A percentile compares a stretch with the other conserved stretches of the same genome.
These are phyloP conservation scores for Xiphophorus birchmanni DNA, from an alignment of 2,797 vertebrate species.

Conservation along the genomic window DNA sequence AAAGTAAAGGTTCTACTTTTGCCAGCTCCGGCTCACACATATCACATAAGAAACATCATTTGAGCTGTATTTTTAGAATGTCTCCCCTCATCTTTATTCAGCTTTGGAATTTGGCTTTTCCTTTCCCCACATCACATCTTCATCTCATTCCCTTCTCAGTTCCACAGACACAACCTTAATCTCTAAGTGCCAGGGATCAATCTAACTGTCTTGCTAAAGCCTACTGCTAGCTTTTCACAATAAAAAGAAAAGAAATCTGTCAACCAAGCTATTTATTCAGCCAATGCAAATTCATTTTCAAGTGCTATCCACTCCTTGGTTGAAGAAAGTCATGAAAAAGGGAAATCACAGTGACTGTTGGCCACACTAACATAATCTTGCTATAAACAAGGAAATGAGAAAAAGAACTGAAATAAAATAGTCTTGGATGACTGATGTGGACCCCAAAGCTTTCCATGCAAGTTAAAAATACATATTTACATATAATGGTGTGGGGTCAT, in stretches of 20 bases:
- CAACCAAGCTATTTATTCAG: constrained; percentile 78
- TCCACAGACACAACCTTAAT: constrained; percentile 72
- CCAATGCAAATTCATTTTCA: constrained; percentile 81
- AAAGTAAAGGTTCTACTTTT: constrained; percentile 1
- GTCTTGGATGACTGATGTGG: constrained; percentile 32
- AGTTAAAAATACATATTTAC: constrained; percentile 76
- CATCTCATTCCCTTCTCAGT: constrained; percentile 67
- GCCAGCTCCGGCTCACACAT: constrained; percentile 27
- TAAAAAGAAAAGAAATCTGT: constrained; percentile 52
- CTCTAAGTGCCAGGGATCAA: constrained; percentile 72
- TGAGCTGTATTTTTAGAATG: constrained; percentile 45
- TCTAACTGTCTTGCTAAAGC: constrained; percentile 68
- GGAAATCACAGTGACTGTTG: constrained; percentile 63
- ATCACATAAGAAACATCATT: constrained; percentile 37
- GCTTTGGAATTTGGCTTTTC: constrained; percentile 56
- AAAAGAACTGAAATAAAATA: constrained; percentile 27
- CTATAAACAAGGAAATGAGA: constrained; percentile 65
- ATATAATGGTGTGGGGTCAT: constrained; percentile 65
- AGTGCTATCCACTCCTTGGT: constrained; percentile 77
- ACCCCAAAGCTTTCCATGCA: constrained; percentile 40
- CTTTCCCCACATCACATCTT: constrained; percentile 64
- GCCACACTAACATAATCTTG: constrained; percentile 77
- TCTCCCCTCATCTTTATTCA: constrained; percentile 65
- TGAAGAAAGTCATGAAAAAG: constrained; percentile 56
- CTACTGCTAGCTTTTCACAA: constrained; percentile 72